Conservation (phyloP, 2,888 invertebrate genomes). For the Cryptophagus acutangulus region DNA sequence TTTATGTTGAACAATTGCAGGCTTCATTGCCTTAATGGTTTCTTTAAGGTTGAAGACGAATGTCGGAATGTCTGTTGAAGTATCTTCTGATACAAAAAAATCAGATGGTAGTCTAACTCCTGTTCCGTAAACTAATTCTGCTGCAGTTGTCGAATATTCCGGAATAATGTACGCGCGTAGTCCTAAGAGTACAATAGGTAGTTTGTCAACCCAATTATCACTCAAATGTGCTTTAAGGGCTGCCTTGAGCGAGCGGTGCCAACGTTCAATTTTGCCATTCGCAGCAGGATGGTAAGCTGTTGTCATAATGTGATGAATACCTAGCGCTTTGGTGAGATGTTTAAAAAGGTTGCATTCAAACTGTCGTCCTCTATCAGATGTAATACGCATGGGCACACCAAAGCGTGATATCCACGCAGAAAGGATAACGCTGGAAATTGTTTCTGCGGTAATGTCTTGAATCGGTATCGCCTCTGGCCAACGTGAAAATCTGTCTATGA, state of each 20-base stretch:
- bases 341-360: constrained; percentile 1
- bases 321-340: constrained; percentile 1
- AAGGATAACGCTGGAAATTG: background rate
- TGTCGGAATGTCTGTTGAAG: background rate
- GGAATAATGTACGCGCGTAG: constrained; percentile 4
- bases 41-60: constrained; percentile 5
- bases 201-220: constrained; percentile 13
- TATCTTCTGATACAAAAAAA: background rate
- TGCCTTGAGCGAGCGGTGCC: constrained; percentile 17
- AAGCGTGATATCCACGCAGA: constrained; percentile 8
- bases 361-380: constrained; percentile 16
- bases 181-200: constrained; percentile 13
- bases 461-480: constrained; percentile 23
- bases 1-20: constrained; percentile 10
- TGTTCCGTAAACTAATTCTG: constrained; percentile 36
- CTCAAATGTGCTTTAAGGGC: constrained; percentile 10
- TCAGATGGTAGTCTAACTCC: constrained; percentile 32
- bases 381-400: constrained; percentile 13
- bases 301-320: constrained; percentile 17
- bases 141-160: constrained; percentile 13
- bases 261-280: constrained; percentile 17
- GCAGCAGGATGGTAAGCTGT: constrained; percentile 23
- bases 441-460: constrained; percentile 2
- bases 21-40: constrained; percentile 10
- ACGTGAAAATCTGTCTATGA: constrained; percentile 19